Base-by-base conservation (phyloP, 2,113 vertebrate genomes). In the Gasterosteus nipponicus region DNA sequence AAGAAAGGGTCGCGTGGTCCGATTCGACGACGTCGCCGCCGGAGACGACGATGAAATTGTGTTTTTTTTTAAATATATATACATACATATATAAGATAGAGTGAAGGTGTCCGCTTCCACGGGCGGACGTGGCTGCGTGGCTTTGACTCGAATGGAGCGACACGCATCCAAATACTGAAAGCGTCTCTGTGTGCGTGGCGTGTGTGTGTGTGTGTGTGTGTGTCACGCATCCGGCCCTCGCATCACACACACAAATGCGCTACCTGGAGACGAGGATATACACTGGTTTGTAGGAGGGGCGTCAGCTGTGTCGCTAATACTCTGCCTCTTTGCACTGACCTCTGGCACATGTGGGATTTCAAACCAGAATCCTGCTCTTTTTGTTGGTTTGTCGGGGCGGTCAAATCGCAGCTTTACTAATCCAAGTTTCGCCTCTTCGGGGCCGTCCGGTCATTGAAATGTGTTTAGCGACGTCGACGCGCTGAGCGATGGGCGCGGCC, bases 251-350 rank as follows among this genome's bases (percentile, higher is more conserved):
- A 26, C 22, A 26, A 26, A 26, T 44, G 89, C 84, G 73, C 83
- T 65, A 77, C 82, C 80, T 49, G 72, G 75, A 80, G 89, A 87
- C 66, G 8, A 85, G 82, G 86, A 87, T 86, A 89, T 90, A 90
- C 92, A 93, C 94, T 93, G 91, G 92, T 89, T 93, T 85, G 85
- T 86, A 85, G 86, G 79, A 82, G 90, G 88, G 90, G 89, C 86
- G 76, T 90, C 84, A 84, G 65, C 69, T 68, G 11, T 73, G 87
- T 70, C 88, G 81, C 90, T n/a, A 59, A 85, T 80, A 83, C 85
- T 83, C 78, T 84, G 84, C 83, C 87, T 61, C 80, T 59, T 77
- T 35, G 92, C 92, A 93, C 91, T 94, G 89, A 86, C 86, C 85
- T 91, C 86, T 87, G 89, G 91, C 92, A 91, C 89, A 89, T 92